Evolutionary conservation across 2,888 invertebrate genomes (phyloP), one percentile per base, ranked within the genome.

Genomic region (Sarcophaga rosellei): DNA sequence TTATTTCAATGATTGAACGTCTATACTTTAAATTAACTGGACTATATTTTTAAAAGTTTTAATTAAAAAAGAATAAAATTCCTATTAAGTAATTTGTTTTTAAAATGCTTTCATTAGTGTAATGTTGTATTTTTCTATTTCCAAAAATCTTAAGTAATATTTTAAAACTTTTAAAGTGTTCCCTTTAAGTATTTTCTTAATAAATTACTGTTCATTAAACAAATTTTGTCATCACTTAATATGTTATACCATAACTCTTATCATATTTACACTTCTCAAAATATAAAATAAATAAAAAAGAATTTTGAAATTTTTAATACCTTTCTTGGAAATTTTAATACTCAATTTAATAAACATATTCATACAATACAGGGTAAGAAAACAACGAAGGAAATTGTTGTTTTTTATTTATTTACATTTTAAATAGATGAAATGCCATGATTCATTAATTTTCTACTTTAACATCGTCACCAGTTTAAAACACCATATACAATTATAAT

Each of bases 321-420:
- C 79, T 74, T 84, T 84, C 84, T 84, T 69, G 79, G 79, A 84
- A 74, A 70, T 69, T 44, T 70, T n/a, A 78, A 61, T 79, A 62
- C 68, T 68, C 25, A 25, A 61, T 66, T 61, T 72, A 68, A 59
- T 75, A 45, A 65, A 35, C 15, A 74, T 70, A 68, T 61, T 12
- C 25, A 20, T 79, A 21, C 84, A 63, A 35, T 70, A 84, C 70
- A 59, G 59, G 79, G 70, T 79, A 53, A 78, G 21, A 45, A 57
- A 79, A 65, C 12, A 44, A 59, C 4, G 15, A 35, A 59, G 35
- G n/a, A 21, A 70, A 5, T 23, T 21, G 45, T 12, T 69, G 45
- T 83, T 79, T 83, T 79, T 62, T 65, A 70, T 79, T 79, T 53
- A 15, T 53, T 15, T 53, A 53, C 53, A 15, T 53, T 53, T 15